Evolutionary conservation across 2,113 vertebrate species (phyloP).

Genomic region (Labeo catla): DNA sequence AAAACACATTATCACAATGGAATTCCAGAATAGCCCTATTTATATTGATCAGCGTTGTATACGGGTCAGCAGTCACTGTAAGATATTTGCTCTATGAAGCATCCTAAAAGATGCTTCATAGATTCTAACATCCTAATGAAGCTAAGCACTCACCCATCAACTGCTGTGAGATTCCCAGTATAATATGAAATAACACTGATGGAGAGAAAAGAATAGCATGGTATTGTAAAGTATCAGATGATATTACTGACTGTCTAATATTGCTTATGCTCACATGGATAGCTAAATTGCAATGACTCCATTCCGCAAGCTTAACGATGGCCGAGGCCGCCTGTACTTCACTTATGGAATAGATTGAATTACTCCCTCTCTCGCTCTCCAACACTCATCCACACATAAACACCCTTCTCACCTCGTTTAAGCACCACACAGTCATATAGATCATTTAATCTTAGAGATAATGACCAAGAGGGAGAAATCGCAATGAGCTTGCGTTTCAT

Average conservation of each 20-base stretch:
- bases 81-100: neutral
- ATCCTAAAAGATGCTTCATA: slow-evolving; percentile 52
- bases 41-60: slow-evolving; percentile 20
- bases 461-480: slow-evolving; percentile 72
- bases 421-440: slow-evolving; percentile 66
- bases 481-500: slow-evolving; percentile 68
- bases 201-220: slow-evolving; percentile 58
- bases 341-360: slow-evolving; percentile 80
- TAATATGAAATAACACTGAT: slow-evolving; percentile 73
- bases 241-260: slow-evolving; percentile 76
- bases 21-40: neutral
- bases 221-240: slow-evolving; percentile 68
- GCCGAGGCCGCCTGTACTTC: slow-evolving; percentile 75
- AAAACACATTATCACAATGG: neutral
- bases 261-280: slow-evolving; percentile 77
- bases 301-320: slow-evolving; percentile 76
- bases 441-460: slow-evolving; percentile 72
- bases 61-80: slow-evolving; percentile 11
- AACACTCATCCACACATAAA: slow-evolving; percentile 68
- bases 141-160: slow-evolving; percentile 61
- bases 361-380: slow-evolving; percentile 68
- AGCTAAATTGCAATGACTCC: slow-evolving; percentile 79
- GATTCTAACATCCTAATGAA: slow-evolving; percentile 51
- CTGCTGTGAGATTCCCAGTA: slow-evolving; percentile 72
- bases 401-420: slow-evolving; percentile 66